Evolutionary conservation across 2,113 vertebrate genomes (phyloP), one percentile per base, ranked within the genome.

Genomic region (Takifugu bimaculatus): DNA sequence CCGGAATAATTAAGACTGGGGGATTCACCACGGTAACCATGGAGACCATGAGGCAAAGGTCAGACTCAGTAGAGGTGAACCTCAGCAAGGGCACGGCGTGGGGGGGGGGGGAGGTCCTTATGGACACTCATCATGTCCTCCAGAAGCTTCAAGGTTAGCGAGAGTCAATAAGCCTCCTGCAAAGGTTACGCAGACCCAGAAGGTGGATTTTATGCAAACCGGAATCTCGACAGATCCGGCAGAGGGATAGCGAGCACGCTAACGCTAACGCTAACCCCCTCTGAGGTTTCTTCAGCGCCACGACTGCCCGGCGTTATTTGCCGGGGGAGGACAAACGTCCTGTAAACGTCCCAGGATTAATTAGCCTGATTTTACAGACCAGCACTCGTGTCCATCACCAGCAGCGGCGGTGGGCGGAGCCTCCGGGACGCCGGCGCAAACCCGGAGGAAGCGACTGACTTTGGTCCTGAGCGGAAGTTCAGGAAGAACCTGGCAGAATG

Each of bases 151-250:
- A 83, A 85, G 87, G 87, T 85, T 76, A 85, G 72, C 4, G 59
- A 62, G 77, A 80, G 83, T 85, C 85, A 83, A 86, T 84, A 85
- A 77, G 75, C 60, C 78, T 72, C 66, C 81, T 5, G 63, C 74
- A 83, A 82, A 87, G 87, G 83, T 88, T 82, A 82, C 85, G 77
- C 77, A 81, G 78, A 77, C 66, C 81, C 74, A 79, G 65, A 48
- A 79, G 80, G 53, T 66, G 64, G 75, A 67, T 62, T 75, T 81
- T 78, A 81, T 81, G 79, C 77, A 79, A 85, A 83, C 72, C 42
- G 60, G n/a, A 60, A 68, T 72, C 66, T 79, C 71, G 65, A 49
- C 29, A 56, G 53, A 74, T 74, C 60, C 60, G 49, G 65, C 57
- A 62, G 64, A 72, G 20, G 20, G 20, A 20, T 20, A 20, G 20